Percentiles rank a stretch among this genome's conserved stretches.
Conservation (phyloP, 2,888 invertebrate species). For the Philereme vetulata region DNA sequence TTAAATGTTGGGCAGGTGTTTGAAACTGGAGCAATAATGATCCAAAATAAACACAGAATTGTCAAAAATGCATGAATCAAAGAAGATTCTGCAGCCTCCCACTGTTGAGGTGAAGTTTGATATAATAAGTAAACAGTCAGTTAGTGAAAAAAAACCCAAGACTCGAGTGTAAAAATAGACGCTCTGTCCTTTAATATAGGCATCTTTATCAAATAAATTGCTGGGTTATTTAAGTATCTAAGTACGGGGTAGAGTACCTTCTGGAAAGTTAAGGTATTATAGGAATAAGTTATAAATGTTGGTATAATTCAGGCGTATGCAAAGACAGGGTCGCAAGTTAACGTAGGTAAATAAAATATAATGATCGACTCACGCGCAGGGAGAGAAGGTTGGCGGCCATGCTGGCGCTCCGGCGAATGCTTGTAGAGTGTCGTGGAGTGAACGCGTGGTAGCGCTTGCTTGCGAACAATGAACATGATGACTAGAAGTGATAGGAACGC, state of each 20-base stretch:
- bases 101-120: no score
- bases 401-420: constrained; percentile 73
- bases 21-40: no score
- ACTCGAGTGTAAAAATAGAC: neutral
- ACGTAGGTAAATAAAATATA: constrained; percentile 28
- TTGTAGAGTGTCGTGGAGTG: constrained; percentile 60
- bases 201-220: neutral
- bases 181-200: neutral
- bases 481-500: constrained; percentile 54
- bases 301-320: neutral
- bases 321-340: constrained; percentile 13
- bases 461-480: constrained; percentile 47
- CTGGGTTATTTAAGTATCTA: neutral
- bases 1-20: no score
- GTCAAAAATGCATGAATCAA: no score
- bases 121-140: no score
- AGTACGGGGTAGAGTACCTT: neutral
- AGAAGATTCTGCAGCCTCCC: no score
- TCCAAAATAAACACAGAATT: no score
- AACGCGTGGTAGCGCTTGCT: constrained; percentile 59
- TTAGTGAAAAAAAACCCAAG: no score
- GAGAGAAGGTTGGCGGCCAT: constrained; percentile 61
- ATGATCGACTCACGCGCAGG: constrained; percentile 61
- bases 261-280: neutral
- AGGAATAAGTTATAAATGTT: neutral